Evolutionary conservation across 2,797 vertebrate genomes (phyloP).

Genomic region (Tokudaia muenninki): DNA sequence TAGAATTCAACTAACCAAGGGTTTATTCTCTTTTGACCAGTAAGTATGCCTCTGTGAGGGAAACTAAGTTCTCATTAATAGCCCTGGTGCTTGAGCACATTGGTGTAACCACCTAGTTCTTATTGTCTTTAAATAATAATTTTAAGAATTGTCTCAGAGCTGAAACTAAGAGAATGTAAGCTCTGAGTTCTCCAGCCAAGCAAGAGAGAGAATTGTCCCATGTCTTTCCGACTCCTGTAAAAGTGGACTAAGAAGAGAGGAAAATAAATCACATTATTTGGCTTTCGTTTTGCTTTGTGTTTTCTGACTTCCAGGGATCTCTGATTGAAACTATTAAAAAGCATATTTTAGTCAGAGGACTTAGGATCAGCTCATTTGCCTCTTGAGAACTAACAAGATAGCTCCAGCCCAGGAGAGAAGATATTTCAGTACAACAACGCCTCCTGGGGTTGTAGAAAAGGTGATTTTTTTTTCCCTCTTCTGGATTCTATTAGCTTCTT

Average conservation of each 20-base stretch:
- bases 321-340: background rate
- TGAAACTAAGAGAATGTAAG: background rate
- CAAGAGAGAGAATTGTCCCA: background rate
- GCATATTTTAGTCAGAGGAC: background rate
- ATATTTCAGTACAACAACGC: background rate
- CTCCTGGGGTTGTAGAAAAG: slow-evolving; percentile 13
- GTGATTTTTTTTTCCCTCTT: background rate
- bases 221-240: slow-evolving; percentile 1
- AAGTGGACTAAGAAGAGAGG: background rate
- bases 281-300: slow-evolving; percentile 46
- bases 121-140: slow-evolving; percentile 44
- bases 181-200: background rate
- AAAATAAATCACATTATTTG: background rate
- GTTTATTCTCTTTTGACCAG: background rate
- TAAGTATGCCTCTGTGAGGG: background rate
- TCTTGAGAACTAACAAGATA: background rate
- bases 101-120: slow-evolving; percentile 30
- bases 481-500: slow-evolving; percentile 31
- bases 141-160: background rate
- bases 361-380: background rate
- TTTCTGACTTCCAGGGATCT: background rate
- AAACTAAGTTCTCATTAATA: slow-evolving; percentile 50
- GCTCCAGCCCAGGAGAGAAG: background rate
- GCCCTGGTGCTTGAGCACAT: slow-evolving; percentile 8
- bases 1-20: slow-evolving; percentile 20